Base-by-base conservation (phyloP, 2,888 invertebrate species). In the Drosophila ustulata region DNA sequence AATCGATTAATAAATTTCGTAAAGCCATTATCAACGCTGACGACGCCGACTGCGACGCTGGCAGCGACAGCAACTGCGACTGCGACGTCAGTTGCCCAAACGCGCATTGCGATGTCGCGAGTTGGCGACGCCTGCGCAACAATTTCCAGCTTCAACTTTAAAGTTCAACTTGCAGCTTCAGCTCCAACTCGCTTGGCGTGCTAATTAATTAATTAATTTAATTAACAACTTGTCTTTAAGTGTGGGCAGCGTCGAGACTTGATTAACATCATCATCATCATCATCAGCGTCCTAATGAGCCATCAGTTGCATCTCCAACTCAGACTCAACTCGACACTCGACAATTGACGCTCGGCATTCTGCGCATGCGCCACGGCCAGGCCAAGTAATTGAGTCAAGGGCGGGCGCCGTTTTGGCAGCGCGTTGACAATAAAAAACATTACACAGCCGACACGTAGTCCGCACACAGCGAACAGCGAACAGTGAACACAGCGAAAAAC, bases 1-100 rank as follows among this genome's bases (percentile, higher is more conserved):
- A 87, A 87, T 87, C 82, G 88, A 88, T 87, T 82, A 82, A 85
- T 89, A 87, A 78, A 64, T 88, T 87, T 89, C 86, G 85, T 80
- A 89, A 87, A 56, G 63, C 70, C 78, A 86, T 82, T 86, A 82
- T 75, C 78, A 86, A 59, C 78, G 55, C 30, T 18, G 18, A 1
- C 58, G 47, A 9, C 65, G 41, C n/a, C 57, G 25, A 32, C 73
- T 8, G 7, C 61, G 9, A 18, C n/a, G n/a, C n/a, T n/a, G n/a
- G n/a, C 52, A 49, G 32, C 47, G 37, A 56, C 56, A 46, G 46
- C 63, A 46, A 47, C 66, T 30, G 50, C 59, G 51, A 41, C 74
- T 26, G 62, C 66, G 32, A 56, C 51, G 56, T 37, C 18, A 41
- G 70, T 78, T 66, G 61, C 75, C 59, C 11, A 74, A 73, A 75